Base-by-base conservation (phyloP, 2,113 vertebrate species). In the Haemorhous mexicanus region DNA sequence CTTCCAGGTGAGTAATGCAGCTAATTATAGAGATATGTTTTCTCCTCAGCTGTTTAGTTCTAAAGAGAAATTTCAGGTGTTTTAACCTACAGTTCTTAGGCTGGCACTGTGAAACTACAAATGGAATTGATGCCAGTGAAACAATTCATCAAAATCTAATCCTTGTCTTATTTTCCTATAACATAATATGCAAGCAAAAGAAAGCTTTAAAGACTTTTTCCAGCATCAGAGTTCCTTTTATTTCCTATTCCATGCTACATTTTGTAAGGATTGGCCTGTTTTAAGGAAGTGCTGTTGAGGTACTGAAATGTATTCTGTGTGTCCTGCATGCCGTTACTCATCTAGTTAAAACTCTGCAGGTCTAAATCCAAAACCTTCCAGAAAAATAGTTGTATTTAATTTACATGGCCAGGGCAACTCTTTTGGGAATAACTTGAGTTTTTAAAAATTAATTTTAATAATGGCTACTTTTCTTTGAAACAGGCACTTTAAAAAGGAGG, bases 401-500 rank as follows among this genome's bases (percentile, higher is more conserved):
- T 61, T 79, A 16, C 23, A 10, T 33, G 28, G 19, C 20, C 16
- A 37, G 49, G n/a, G 32, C 33, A 82, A 24, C 46, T 78, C 32
- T 46, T 91, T 19, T 70, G 46, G 35, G 73, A 87, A 26, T 22
- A 1, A 19, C 13, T 55, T 43, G 1, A 33, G 7, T 2, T 62
- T 62, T 41, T 55, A 15, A 3, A n/a, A 39, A 41, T 55, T 14
- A 0, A 23, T 50, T 62, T 66, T 59, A 77, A 49, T 77, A 70
- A 50, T 17, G 27, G 9, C 6, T 64, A 7, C n/a, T 44, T 91
- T 63, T 87, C n/a, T 88, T 85, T 75, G 75, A 22, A 94, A 33
- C 93, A 99, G 99, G 99, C 97, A 99, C 99, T 78, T 97, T 99
- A 97, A 99, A 98, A 97, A 98, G 99, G 97, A 99, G 98, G 95